phyloP scores from a whole-genome alignment of 2,113 vertebrate genomes.

The Bubo bubo region DNA sequence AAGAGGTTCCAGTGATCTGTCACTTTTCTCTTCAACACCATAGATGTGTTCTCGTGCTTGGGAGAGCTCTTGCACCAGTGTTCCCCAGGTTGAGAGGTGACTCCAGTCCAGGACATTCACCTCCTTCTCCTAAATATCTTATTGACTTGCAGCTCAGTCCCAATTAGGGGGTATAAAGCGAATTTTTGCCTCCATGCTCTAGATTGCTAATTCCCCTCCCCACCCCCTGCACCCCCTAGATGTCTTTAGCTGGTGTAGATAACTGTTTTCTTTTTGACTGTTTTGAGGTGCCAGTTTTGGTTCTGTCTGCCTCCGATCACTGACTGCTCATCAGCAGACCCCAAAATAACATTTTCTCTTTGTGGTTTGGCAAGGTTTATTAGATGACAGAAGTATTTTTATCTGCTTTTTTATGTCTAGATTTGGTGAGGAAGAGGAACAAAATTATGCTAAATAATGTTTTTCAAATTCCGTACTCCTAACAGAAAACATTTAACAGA shows the following conservation, averaged over 20 bases:
- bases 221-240: fast-evolving
- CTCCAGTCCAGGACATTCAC: background rate
- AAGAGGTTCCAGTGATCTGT: background rate
- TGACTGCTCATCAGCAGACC: background rate
- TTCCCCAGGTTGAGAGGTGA: background rate
- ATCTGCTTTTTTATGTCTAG: background rate
- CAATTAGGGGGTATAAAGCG: background rate
- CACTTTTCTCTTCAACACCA: background rate
- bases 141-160: background rate
- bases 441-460: background rate
- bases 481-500: background rate
- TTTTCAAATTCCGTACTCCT: background rate
- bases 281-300: background rate
- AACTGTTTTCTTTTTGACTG: background rate
- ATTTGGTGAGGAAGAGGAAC: background rate
- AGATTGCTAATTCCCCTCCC: background rate
- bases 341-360: background rate
- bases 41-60: background rate
- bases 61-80: background rate
- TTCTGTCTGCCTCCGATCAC: background rate
- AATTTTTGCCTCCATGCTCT: background rate
- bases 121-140: background rate
- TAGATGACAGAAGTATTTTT: background rate
- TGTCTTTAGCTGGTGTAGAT: background rate
- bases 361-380: background rate